Percentiles rank a stretch among this genome's conserved stretches.
phyloP scores from a whole-genome alignment of 2,888 invertebrate species.

The Aproaerema taeniolella region DNA sequence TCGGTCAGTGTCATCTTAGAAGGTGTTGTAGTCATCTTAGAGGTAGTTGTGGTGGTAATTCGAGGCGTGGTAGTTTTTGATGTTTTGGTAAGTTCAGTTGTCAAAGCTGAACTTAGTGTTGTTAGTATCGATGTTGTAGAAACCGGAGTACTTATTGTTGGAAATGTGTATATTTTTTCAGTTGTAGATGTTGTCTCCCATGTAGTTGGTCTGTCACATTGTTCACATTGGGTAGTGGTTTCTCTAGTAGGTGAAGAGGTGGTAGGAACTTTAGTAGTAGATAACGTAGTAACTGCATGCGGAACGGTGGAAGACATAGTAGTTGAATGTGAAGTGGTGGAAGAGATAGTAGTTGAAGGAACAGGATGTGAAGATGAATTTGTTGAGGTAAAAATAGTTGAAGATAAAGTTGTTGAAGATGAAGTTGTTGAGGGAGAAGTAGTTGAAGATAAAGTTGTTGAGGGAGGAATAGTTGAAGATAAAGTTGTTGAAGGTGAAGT shows the following conservation, averaged over 20 bases:
- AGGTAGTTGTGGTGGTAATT: conserved; percentile 8
- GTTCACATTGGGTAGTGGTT: conserved; percentile 8
- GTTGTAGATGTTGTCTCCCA: conserved; percentile 26
- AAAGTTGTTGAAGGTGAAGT: background rate
- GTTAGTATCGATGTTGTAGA: background rate
- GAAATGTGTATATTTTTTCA: background rate
- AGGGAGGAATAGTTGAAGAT: background rate
- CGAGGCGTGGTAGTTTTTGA: conserved; percentile 7
- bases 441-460: background rate
- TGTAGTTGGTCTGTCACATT: conserved; percentile 27
- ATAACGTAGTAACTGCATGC: background rate
- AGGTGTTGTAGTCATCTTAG: background rate
- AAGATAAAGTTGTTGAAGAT: background rate
- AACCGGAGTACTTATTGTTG: background rate
- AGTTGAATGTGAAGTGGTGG: background rate
- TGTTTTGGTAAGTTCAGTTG: background rate
- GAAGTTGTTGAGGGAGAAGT: conserved; percentile 1
- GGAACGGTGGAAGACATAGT: background rate
- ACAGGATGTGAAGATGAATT: background rate
- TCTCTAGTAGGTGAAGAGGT: background rate
- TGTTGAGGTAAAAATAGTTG: background rate
- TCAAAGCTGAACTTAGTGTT: background rate
- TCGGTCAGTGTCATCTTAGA: background rate
- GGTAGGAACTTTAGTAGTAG: background rate
- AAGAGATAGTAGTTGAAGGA: no score